Evolutionary conservation across 2,113 vertebrate genomes (phyloP).

Genomic region (Labeo rohita): DNA sequence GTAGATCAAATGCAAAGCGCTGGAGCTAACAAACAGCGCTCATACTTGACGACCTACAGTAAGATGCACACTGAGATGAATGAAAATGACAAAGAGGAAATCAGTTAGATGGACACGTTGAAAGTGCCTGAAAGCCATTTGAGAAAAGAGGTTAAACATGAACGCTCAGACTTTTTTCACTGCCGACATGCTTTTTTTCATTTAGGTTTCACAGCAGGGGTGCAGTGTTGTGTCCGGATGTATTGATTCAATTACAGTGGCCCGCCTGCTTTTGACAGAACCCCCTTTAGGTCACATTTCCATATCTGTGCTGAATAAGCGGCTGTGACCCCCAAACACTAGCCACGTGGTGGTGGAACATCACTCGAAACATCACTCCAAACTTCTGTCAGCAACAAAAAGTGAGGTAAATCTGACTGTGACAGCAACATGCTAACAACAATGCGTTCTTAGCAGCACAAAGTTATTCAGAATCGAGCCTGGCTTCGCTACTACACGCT

Average conservation of each 20-base stretch:
- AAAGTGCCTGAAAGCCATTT: background rate
- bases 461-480: conserved; percentile 39
- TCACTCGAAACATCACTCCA: background rate
- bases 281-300: conserved; percentile 73
- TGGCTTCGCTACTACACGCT: conserved; percentile 35
- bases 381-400: background rate
- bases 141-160: background rate
- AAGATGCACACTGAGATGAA: conserved; percentile 6
- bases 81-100: background rate
- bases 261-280: conserved; percentile 28
- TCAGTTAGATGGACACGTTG: background rate
- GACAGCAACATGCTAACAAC: conserved; percentile 20
- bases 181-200: background rate
- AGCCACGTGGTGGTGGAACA: background rate
- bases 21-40: background rate
- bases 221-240: conserved; percentile 57
- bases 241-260: conserved; percentile 54
- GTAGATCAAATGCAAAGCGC: conserved; percentile 52
- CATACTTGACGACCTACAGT: background rate
- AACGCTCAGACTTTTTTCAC: background rate
- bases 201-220: conserved; percentile 48
- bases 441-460: background rate
- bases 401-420: background rate
- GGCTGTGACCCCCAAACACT: background rate
- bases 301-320: conserved; percentile 72